Conservation (phyloP, 2,888 invertebrate genomes). For the Hyalella azteca region DNA sequence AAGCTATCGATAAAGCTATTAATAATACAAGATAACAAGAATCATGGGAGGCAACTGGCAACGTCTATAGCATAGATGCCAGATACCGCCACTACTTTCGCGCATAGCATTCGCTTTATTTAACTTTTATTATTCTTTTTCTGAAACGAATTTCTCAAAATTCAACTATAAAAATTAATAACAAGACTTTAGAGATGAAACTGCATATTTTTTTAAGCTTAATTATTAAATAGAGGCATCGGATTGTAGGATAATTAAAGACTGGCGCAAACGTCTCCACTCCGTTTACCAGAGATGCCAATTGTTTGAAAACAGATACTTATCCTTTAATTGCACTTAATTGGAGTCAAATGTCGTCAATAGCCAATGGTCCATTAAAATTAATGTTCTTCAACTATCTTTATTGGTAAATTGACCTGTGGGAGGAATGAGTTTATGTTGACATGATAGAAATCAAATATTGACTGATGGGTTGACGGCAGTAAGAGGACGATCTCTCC, state of each 20-base stretch:
- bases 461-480: conserved; percentile 17
- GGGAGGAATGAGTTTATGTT: background rate
- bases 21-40: conserved; percentile 36
- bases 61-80: background rate
- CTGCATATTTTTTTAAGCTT: background rate
- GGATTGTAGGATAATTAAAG: conserved; percentile 17
- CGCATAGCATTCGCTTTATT: background rate
- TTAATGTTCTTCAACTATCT: background rate
- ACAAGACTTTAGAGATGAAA: background rate
- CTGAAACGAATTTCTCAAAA: background rate
- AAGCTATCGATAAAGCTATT: conserved; percentile 36
- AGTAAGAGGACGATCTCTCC: conserved; percentile 9
- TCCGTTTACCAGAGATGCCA: background rate
- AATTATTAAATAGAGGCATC: background rate
- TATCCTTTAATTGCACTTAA: background rate
- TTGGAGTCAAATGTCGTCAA: background rate
- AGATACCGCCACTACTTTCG: background rate
- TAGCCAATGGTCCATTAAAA: background rate
- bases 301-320: conserved; percentile 27
- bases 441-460: conserved; percentile 24
- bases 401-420: no score
- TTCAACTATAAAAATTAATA: background rate
- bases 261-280: conserved; percentile 9
- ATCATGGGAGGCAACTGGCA: conserved; percentile 30
- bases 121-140: no score